A percentile compares a stretch with the other conserved stretches of the same genome.
These are phyloP conservation scores for Aeoliscus strigatus DNA, from an alignment of 2,797 vertebrate species.

Conservation along the genomic window DNA sequence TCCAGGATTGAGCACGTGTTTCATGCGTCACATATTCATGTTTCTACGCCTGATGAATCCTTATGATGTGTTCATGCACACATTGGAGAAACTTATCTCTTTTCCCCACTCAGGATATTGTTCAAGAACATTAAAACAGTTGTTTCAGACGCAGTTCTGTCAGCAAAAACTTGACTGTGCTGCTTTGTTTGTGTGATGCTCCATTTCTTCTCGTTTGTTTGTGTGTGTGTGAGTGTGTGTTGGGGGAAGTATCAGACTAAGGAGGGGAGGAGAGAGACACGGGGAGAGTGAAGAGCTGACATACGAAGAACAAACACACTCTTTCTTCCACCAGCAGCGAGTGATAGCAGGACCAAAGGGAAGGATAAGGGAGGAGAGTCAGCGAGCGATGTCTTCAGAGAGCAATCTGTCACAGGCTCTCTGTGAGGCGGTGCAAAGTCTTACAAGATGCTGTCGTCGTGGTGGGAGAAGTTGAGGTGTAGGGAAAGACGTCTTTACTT, in stretches of 20 bases:
- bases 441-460: constrained; percentile 46
- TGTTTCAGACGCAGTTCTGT: constrained; percentile 23
- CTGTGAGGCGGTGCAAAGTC: constrained; percentile 43
- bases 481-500: constrained; percentile 38
- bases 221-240: too few species aligned
- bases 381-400: constrained; percentile 56
- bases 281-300: constrained; percentile 57
- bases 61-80: constrained; percentile 13
- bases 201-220: too few species aligned
- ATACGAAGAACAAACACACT: constrained; percentile 50
- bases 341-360: constrained; percentile 59
- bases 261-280: constrained; percentile 38
- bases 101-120: neutral
- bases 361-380: constrained; percentile 53
- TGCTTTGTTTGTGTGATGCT: too few species aligned
- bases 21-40: constrained; percentile 30
- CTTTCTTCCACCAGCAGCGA: constrained; percentile 39
- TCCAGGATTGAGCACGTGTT: constrained; percentile 31
- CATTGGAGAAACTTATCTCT: too few species aligned
- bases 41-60: constrained; percentile 8
- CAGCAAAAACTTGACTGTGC: too few species aligned
- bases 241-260: too few species aligned
- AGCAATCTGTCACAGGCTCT: constrained; percentile 65
- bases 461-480: constrained; percentile 31
- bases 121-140: constrained; percentile 13